These are phyloP conservation scores for Leptestheria dahalacensis DNA, from an alignment of 1,140 invertebrate genomes.

Conservation along the genomic window DNA sequence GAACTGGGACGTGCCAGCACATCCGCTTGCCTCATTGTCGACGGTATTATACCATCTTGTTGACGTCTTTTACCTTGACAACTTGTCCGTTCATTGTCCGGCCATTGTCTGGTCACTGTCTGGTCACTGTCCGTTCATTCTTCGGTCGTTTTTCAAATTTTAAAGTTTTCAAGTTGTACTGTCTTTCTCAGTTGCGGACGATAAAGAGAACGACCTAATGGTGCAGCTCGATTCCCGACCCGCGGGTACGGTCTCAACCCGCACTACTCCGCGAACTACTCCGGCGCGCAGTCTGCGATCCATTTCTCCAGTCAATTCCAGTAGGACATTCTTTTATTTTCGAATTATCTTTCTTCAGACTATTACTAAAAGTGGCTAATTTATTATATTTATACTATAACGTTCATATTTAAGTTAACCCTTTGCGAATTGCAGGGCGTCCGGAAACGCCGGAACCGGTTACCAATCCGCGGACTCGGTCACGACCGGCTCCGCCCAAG, in stretches of 20 bases:
- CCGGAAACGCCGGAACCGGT: not conserved
- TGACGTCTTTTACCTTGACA: too few relatives aligned
- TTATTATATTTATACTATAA: too few relatives aligned
- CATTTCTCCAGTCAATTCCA: conserved; percentile 8
- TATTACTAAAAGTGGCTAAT: too few relatives aligned
- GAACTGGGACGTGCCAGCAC: conserved; percentile 59
- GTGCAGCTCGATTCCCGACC: conserved; percentile 44
- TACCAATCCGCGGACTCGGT: not conserved
- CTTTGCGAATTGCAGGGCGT: too few relatives aligned
- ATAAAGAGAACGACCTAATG: conserved; percentile 55
- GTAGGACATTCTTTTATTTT: too few relatives aligned
- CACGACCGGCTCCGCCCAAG: conserved; percentile 43
- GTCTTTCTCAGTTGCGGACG: conserved; percentile 48
- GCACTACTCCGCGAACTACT: conserved; percentile 53
- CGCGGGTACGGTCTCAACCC: conserved; percentile 42
- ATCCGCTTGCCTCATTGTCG: conserved; percentile 61
- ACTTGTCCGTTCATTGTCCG: too few relatives aligned
- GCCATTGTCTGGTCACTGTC: too few relatives aligned
- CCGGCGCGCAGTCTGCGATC: conserved; percentile 39
- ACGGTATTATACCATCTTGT: conserved; percentile 42
- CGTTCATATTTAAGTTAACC: too few relatives aligned
- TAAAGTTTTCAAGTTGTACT: too few relatives aligned
- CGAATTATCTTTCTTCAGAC: too few relatives aligned
- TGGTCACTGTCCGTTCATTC: too few relatives aligned
- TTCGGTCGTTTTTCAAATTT: too few relatives aligned